Conservation (phyloP, 1,140 invertebrate species). For the Zaprionus taronus region DNA sequence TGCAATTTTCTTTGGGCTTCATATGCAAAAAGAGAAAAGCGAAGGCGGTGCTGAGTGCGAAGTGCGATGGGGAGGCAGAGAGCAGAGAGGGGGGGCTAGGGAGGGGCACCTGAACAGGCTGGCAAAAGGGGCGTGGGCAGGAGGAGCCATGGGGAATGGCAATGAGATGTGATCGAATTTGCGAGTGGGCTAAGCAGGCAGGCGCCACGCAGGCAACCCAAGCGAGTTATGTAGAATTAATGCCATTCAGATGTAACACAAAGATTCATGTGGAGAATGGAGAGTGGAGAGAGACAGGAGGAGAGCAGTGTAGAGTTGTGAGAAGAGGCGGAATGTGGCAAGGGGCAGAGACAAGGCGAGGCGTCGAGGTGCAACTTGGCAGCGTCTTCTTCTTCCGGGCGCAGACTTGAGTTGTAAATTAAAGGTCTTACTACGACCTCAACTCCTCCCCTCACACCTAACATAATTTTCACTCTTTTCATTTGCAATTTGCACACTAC, state of each 20-base stretch:
- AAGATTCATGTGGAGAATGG: conserved; percentile 11
- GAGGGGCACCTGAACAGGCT: background rate
- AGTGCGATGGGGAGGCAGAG: background rate
- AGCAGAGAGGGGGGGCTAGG: background rate
- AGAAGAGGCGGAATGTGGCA: background rate
- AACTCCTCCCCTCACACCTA: background rate
- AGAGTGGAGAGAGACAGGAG: background rate
- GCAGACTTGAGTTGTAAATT: background rate
- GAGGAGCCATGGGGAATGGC: background rate
- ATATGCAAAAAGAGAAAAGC: conserved; percentile 33
- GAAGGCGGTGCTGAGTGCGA: conserved; percentile 25
- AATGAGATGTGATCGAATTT: conserved; percentile 28
- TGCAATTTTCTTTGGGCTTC: conserved; percentile 25
- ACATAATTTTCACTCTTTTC: conserved; percentile 59
- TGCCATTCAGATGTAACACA: conserved; percentile 37
- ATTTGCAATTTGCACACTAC: conserved; percentile 50
- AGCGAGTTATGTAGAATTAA: conserved; percentile 19
- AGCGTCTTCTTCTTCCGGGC: conserved; percentile 1
- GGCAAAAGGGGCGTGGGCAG: background rate
- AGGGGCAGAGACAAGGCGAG: background rate
- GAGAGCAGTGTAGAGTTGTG: background rate
- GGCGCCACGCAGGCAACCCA: conserved; percentile 26
- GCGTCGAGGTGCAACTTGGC: background rate
- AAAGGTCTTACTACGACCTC: background rate
- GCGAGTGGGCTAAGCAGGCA: conserved; percentile 24